Percentiles rank a stretch among this genome's conserved stretches.
phyloP scores from a whole-genome alignment of 2,888 invertebrate species.

The Ophioninae sp. region DNA sequence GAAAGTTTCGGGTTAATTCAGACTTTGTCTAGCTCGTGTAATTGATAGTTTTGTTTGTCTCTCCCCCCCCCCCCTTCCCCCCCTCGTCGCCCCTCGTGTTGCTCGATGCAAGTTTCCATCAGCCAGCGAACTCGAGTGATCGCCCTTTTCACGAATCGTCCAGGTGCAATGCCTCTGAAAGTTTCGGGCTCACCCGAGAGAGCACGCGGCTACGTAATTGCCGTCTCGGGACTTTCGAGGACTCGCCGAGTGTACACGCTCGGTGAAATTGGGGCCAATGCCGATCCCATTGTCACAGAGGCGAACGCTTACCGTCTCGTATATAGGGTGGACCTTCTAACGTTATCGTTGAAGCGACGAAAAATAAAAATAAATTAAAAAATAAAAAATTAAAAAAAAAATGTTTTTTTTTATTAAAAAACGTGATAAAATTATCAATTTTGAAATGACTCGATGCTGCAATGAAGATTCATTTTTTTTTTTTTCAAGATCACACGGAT shows the following conservation, averaged over 20 bases:
- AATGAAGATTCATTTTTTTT: too few relatives aligned
- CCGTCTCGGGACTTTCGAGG: constrained; percentile 43
- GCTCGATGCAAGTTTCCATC: too few relatives aligned
- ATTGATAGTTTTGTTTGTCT: constrained; percentile 42
- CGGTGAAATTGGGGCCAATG: constrained; percentile 48
- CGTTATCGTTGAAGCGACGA: too few relatives aligned
- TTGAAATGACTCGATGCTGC: too few relatives aligned
- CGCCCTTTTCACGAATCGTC: constrained; percentile 49
- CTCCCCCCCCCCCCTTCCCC: constrained; percentile 16
- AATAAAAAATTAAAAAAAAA: too few relatives aligned
- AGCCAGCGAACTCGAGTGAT: neutral
- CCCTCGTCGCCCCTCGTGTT: neutral
- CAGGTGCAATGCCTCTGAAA: constrained; percentile 55
- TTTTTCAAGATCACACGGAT: too few relatives aligned
- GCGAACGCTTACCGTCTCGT: neutral
- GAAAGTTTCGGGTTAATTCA: constrained; percentile 41
- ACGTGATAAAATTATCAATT: too few relatives aligned
- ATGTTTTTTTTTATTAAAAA: too few relatives aligned
- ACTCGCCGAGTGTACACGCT: constrained; percentile 18
- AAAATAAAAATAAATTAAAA: too few relatives aligned
- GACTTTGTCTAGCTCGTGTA: constrained; percentile 24
- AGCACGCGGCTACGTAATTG: constrained; percentile 39
- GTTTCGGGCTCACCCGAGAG: constrained; percentile 31
- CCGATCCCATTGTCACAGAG: constrained; percentile 49
- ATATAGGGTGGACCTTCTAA: neutral